Evolutionary conservation across 2,888 invertebrate species (phyloP).

Genomic region (Perithous albicinctus): DNA sequence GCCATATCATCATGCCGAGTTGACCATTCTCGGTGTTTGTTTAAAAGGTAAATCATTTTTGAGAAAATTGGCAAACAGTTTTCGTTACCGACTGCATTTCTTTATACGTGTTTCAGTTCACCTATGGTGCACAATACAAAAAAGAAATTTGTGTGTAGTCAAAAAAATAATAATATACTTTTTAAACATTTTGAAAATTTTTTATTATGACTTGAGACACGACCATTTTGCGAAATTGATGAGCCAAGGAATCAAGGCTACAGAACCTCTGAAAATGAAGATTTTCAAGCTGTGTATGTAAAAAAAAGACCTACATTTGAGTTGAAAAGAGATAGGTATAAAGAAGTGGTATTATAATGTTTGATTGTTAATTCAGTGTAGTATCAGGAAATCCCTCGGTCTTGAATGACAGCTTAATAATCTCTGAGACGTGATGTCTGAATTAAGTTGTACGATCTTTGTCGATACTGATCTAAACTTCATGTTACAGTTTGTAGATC

Average conservation of each 20-base stretch:
- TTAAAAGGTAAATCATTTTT: too few relatives aligned
- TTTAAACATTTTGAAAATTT: too few relatives aligned
- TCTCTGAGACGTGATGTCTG: not conserved
- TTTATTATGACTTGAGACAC: not conserved
- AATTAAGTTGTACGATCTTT: not conserved
- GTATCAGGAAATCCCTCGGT: not conserved
- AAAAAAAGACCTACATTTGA: too few relatives aligned
- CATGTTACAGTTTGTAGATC: not conserved
- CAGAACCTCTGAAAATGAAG: not conserved
- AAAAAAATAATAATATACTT: too few relatives aligned
- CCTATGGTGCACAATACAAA: too few relatives aligned
- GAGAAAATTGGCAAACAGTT: too few relatives aligned
- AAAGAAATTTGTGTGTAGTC: too few relatives aligned
- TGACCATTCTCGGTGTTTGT: too few relatives aligned
- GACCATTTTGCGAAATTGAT: constrained; percentile 8
- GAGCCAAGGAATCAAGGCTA: not conserved
- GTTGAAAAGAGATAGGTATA: not conserved
- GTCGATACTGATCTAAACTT: not conserved
- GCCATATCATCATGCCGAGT: too few relatives aligned
- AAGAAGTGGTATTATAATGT: not conserved
- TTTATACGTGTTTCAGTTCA: too few relatives aligned
- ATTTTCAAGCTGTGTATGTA: not conserved
- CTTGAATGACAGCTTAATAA: not conserved
- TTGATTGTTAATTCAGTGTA: not conserved
- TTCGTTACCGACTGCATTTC: too few relatives aligned